Evolutionary conservation across 1,140 invertebrate genomes (phyloP).

Genomic region (Diabrotica virgifera): DNA sequence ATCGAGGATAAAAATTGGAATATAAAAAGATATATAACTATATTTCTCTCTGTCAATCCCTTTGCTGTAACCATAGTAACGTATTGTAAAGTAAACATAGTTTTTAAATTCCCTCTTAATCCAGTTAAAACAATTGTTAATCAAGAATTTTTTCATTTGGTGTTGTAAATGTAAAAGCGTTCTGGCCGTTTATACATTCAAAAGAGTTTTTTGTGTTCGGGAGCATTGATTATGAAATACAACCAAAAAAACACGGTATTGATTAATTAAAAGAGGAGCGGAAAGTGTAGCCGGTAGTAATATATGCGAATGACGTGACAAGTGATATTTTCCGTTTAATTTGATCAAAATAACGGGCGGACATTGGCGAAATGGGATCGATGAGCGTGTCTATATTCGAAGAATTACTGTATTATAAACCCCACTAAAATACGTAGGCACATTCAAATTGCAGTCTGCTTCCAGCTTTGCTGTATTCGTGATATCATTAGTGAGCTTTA

Average conservation of each 20-base stretch:
- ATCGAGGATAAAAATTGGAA: too few relatives aligned
- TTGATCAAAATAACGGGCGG: background rate
- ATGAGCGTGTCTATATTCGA: conserved; percentile 1
- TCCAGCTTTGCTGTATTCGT: background rate
- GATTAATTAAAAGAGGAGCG: background rate
- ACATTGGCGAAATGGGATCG: conserved; percentile 1
- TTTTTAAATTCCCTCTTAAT: too few relatives aligned
- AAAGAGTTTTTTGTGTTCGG: background rate
- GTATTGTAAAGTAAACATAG: too few relatives aligned
- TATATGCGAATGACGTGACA: background rate
- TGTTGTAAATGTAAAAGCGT: background rate
- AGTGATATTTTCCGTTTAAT: conserved; percentile 2
- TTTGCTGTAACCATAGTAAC: too few relatives aligned
- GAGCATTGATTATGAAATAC: conserved; percentile 3
- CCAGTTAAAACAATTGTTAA: background rate
- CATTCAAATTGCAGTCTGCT: background rate
- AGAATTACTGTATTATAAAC: conserved; percentile 3
- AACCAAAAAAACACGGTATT: background rate
- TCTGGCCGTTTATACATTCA: background rate
- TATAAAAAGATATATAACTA: too few relatives aligned
- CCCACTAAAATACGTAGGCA: background rate
- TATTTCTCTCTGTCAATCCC: too few relatives aligned
- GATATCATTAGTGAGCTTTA: background rate
- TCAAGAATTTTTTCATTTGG: background rate
- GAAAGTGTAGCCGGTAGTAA: background rate